phyloP scores from a whole-genome alignment of 2,113 vertebrate genomes.

The Leptobrachium ailaonicum region DNA sequence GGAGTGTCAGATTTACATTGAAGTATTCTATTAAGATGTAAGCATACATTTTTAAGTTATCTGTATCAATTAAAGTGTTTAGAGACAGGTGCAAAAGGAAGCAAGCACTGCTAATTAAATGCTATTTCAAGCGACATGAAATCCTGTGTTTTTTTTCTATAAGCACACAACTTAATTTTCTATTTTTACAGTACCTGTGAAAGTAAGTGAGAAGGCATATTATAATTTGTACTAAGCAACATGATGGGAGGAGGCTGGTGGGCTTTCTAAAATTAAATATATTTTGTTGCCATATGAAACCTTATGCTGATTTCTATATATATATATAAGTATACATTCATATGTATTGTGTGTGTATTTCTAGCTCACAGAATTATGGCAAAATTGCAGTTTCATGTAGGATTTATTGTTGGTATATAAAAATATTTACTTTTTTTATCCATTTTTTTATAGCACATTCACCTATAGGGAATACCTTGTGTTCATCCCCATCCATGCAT shows the following conservation, averaged over 20 bases:
- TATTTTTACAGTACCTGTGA: neutral
- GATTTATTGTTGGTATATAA: too few species aligned
- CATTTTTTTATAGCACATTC: too few species aligned
- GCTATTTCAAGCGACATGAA: neutral
- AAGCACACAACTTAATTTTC: neutral
- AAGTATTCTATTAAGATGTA: too few species aligned
- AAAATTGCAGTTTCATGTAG: too few species aligned
- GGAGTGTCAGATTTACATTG: too few species aligned
- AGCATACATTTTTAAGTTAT: neutral
- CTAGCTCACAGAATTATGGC: too few species aligned
- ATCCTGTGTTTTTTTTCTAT: neutral
- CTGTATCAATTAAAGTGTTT: neutral
- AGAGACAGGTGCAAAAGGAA: neutral
- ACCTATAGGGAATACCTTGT: too few species aligned
- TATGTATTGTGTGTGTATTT: too few species aligned
- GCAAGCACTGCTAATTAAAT: neutral
- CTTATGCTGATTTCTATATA: too few species aligned
- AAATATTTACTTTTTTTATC: too few species aligned
- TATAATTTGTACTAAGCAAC: neutral
- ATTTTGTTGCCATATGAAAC: neutral
- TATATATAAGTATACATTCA: too few species aligned
- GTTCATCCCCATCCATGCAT: too few species aligned
- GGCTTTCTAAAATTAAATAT: neutral
- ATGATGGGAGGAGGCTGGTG: neutral
- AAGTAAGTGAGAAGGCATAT: neutral